Base-by-base conservation (phyloP, 2,888 invertebrate genomes). In the Orchestes rusci region DNA sequence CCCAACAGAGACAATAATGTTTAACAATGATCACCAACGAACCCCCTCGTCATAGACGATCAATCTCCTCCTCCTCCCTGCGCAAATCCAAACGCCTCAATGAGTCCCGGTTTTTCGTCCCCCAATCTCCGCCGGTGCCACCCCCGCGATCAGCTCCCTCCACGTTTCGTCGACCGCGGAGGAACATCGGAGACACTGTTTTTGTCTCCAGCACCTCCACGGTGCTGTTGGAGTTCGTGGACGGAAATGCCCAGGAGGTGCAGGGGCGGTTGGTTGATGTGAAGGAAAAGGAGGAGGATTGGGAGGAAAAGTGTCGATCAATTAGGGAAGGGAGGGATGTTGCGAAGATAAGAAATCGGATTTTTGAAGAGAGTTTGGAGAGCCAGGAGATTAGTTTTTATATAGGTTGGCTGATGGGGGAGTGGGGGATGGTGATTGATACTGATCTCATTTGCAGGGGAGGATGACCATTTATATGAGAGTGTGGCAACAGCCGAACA, bases 401-500 rank as follows among this genome's bases (percentile, higher is more conserved):
- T 56, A 61, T 68, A 59, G 67, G 67, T 67, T 59, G 49, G 34
- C 13, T 18, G 16, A 30, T 29, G 5, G 8, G 31, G 2, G 5
- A 23, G 23, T 23, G 5, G 23, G 23, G 10, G 7, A 23, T 7
- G 23, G 5, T 23, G 5, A 7, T 23, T 7, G 10, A 16, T 34
- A 31, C 15, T 38, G 19, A 30, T 29, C 23, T 12, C 20, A 34
- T 28, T 41, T 46, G 16, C 75, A 63, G 74, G 74, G 53, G 82
- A 82, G 66, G 49, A 49, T 2, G 80, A 81, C 50, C 82, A 83
- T 63, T 73, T 79, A 57, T 83, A 84, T 67, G 84, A 84, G 68
- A 79, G 79, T 17, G 67, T 83, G 53, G 70, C 69, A 50, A 68
- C 66, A 19, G 44, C 44, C 35, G 51, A 53, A 18, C 40, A 41